Conservation (phyloP, 2,888 invertebrate species). For the Cosmia trapezina region DNA sequence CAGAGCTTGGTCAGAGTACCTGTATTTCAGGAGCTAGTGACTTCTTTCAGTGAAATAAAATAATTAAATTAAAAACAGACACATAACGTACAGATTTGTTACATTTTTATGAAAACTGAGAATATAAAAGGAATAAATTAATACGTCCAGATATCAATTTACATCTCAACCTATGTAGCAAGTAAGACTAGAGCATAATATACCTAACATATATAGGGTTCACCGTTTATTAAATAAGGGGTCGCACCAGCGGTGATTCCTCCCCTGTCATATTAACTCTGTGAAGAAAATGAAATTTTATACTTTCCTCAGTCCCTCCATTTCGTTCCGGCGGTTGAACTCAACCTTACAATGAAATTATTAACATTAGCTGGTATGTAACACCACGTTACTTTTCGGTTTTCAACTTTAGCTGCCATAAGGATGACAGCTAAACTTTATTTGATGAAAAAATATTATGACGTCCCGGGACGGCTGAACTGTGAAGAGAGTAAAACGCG, state of each 20-base stretch:
- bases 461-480: not conserved
- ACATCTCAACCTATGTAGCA: slow-evolving; percentile 8
- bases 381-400: slow-evolving; percentile 11
- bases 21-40: not conserved
- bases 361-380: slow-evolving; percentile 27
- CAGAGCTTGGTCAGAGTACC: not conserved
- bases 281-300: slow-evolving; percentile 72
- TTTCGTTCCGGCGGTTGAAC: slow-evolving; percentile 41
- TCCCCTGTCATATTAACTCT: slow-evolving; percentile 71
- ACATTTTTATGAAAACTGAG: not conserved
- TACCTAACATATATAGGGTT: slow-evolving; percentile 43
- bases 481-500: not conserved
- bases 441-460: slow-evolving; percentile 18
- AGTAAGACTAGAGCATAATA: slow-evolving; percentile 30
- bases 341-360: slow-evolving; percentile 42
- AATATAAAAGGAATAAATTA: not conserved
- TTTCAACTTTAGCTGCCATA: not conserved
- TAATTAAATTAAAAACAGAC: not conserved
- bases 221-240: slow-evolving; percentile 62
- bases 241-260: slow-evolving; percentile 61
- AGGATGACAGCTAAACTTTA: not conserved
- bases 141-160: not conserved
- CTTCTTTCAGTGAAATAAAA: not conserved
- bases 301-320: slow-evolving; percentile 50
- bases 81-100: not conserved